A percentile compares a stretch with the other conserved stretches of the same genome.
These are phyloP conservation scores for Conchocele bisecta DNA, from an alignment of 2,888 invertebrate species.

Conservation along the genomic window DNA sequence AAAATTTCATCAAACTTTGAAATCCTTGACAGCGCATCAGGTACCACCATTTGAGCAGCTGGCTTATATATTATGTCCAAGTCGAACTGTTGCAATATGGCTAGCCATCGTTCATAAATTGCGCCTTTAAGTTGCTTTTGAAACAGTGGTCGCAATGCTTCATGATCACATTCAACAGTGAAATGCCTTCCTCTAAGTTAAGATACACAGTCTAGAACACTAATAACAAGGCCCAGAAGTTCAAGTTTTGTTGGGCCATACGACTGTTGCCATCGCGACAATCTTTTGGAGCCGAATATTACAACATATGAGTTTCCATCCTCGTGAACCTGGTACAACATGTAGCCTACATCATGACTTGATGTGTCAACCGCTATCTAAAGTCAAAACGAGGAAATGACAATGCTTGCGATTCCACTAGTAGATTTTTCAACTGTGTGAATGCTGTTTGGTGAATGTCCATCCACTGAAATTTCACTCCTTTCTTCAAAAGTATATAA, in stretches of 20 bases:
- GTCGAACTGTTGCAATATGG: conserved; percentile 21
- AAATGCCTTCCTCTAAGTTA: conserved; percentile 8
- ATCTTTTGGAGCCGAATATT: conserved; percentile 28
- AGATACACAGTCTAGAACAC: conserved; percentile 17
- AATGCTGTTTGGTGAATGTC: conserved; percentile 25
- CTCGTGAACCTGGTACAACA: conserved; percentile 47
- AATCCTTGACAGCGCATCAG: conserved; percentile 5
- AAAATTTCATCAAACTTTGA: not conserved
- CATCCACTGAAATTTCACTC: conserved; percentile 29
- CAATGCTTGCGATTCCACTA: conserved; percentile 44
- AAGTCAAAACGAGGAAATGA: conserved; percentile 54
- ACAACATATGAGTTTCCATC: conserved; percentile 18
- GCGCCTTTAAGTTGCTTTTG: conserved; percentile 16
- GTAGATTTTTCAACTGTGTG: conserved; percentile 22
- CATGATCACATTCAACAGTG: conserved; percentile 31
- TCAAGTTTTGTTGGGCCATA: not conserved
- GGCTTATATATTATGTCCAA: conserved; percentile 17
- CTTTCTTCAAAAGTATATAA: conserved; percentile 40
- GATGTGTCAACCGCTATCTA: conserved; percentile 49
- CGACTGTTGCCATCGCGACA: conserved; percentile 18
- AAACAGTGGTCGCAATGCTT: conserved; percentile 18
- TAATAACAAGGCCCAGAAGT: conserved; percentile 16
- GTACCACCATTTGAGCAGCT: conserved; percentile 12
- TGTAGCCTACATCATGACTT: conserved; percentile 47
- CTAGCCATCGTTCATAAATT: conserved; percentile 17